Conservation (phyloP, 2,797 vertebrate genomes). For the Gymnoscopelus microlampas region DNA sequence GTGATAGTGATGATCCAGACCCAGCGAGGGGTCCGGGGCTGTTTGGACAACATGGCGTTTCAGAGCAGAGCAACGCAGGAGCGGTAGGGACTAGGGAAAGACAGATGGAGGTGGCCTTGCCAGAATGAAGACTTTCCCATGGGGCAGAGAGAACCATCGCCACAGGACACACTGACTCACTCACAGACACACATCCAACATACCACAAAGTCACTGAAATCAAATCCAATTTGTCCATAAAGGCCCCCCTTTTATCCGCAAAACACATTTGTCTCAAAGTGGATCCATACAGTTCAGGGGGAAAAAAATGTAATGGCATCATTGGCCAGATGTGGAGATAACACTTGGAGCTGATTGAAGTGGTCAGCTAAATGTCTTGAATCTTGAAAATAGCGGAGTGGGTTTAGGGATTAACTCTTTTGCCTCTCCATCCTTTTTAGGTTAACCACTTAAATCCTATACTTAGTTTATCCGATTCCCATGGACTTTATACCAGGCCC, state of each 20-base stretch:
- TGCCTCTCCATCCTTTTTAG: no score
- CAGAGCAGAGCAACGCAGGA: slow-evolving; percentile 20
- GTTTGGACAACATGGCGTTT: slow-evolving; percentile 50
- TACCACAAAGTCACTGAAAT: slow-evolving; percentile 33
- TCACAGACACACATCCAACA: slow-evolving; percentile 35
- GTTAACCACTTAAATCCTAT: no score
- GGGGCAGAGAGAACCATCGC: slow-evolving; percentile 21
- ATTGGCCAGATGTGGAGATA: no score
- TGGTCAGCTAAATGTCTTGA: not conserved
- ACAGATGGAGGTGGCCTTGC: slow-evolving; percentile 31
- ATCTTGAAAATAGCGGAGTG: no score
- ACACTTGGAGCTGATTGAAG: no score
- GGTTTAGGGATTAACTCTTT: no score
- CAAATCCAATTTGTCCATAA: not conserved
- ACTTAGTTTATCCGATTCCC: no score
- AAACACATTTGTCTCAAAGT: slow-evolving; percentile 7
- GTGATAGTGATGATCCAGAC: slow-evolving; percentile 58
- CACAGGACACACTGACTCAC: slow-evolving; percentile 33
- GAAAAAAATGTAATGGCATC: no score
- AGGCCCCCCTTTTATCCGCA: not conserved
- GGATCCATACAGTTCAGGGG: slow-evolving; percentile 1
- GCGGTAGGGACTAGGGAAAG: slow-evolving; percentile 14
- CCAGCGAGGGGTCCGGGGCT: slow-evolving; percentile 32
- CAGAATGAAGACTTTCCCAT: slow-evolving; percentile 40
- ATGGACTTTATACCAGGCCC: no score